Percentiles rank a stretch among this genome's conserved stretches.
Evolutionary conservation across 2,113 vertebrate species (phyloP).

Genomic region (Coryphaenoides rupestris): DNA sequence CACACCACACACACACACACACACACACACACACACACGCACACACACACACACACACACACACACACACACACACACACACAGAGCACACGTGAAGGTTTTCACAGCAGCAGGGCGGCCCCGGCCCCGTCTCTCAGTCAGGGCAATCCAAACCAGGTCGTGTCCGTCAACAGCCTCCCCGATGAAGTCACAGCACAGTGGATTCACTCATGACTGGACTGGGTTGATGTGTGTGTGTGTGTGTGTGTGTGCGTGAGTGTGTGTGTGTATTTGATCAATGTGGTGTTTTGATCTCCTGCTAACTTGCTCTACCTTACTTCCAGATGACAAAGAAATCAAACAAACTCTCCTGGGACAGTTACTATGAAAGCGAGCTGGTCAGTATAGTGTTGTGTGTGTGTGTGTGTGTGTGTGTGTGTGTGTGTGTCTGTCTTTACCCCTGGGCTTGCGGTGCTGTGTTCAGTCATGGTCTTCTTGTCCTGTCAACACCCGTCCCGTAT

Average conservation of each 20-base stretch:
- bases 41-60: no score
- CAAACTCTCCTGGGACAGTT: constrained; percentile 93
- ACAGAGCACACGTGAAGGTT: no score
- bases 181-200: no score
- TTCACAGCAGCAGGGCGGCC: no score
- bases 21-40: background rate
- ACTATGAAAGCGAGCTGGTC: constrained; percentile 93
- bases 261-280: constrained; percentile 9
- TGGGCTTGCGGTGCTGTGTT: constrained; percentile 26
- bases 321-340: constrained; percentile 93
- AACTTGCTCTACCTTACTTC: constrained; percentile 84
- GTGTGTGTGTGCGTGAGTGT: constrained; percentile 42
- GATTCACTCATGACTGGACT: background rate
- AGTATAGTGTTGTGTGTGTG: constrained; percentile 73
- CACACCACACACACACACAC: constrained; percentile 8
- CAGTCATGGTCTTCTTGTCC: constrained; percentile 33
- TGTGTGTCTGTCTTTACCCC: constrained; percentile 34
- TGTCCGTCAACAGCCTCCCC: no score
- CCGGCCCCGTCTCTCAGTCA: no score
- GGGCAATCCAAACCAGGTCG: no score
- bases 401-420: constrained; percentile 38
- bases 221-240: background rate
- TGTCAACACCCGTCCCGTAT: constrained; percentile 34
- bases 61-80: no score
- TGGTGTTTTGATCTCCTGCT: constrained; percentile 41